phyloP scores from a whole-genome alignment of 2,888 invertebrate genomes.

The Dryococelus australis region DNA sequence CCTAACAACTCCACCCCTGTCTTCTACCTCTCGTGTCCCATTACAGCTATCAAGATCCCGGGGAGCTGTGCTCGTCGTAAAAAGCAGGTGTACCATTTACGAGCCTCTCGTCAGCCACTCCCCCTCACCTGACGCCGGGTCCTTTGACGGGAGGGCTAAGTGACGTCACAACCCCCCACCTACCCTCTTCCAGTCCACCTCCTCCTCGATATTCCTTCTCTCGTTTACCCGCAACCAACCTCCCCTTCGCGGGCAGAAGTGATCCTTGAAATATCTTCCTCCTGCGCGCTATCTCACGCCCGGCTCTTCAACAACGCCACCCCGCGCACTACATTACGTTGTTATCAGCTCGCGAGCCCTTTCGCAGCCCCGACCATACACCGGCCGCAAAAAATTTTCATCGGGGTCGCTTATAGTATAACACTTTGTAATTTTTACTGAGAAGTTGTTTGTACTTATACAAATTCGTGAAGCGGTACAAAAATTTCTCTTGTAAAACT shows the following conservation, averaged over 20 bases:
- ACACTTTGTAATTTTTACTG: too few species aligned
- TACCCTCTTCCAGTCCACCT: background rate
- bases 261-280: slow-evolving; percentile 28
- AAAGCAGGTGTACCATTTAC: slow-evolving; percentile 16
- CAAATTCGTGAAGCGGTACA: too few species aligned
- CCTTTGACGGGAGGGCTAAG: too few species aligned
- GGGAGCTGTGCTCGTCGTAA: background rate
- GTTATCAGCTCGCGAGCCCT: background rate
- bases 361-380: background rate
- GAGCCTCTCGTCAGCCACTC: background rate
- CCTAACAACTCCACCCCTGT: too few species aligned
- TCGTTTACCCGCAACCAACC: too few species aligned
- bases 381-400: slow-evolving; percentile 13
- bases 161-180: background rate
- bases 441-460: too few species aligned
- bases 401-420: background rate
- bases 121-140: background rate
- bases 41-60: background rate
- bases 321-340: slow-evolving; percentile 24
- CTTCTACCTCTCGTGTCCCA: background rate
- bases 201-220: background rate
- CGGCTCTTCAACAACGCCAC: background rate
- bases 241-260: background rate
- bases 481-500: too few species aligned
- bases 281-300: slow-evolving; percentile 22